Evolutionary conservation across 2,113 vertebrate species (phyloP).

Genomic region (Ophthalmotilapia sp.): DNA sequence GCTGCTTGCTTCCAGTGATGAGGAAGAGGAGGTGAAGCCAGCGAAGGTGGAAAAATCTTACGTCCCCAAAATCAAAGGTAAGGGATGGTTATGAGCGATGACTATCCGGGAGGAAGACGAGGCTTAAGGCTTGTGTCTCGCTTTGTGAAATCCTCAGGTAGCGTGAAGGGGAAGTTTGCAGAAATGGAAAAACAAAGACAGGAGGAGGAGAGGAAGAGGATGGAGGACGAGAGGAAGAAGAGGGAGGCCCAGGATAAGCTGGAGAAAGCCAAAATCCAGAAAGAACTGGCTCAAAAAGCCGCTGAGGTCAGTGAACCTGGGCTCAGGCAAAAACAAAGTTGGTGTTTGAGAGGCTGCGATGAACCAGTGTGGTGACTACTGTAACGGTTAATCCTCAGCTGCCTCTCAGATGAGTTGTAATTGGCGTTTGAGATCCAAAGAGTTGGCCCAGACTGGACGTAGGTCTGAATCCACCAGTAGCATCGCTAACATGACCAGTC

Average conservation of each 20-base stretch:
- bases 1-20: constrained; percentile 90
- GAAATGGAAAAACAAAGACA: constrained; percentile 97
- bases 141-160: constrained; percentile 73
- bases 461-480: constrained; percentile 10
- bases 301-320: constrained; percentile 81
- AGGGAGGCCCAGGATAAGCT: constrained; percentile 85
- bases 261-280: constrained; percentile 93
- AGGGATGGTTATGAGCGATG: constrained; percentile 22
- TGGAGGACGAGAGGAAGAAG: constrained; percentile 85
- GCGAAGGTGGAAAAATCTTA: constrained; percentile 88
- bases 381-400: constrained; percentile 54
- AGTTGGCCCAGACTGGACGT: constrained; percentile 31
- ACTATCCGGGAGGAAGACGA: not conserved
- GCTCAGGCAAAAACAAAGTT: not conserved
- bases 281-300: constrained; percentile 88
- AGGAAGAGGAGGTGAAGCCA: constrained; percentile 80
- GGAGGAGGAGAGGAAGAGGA: constrained; percentile 86
- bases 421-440: constrained; percentile 21
- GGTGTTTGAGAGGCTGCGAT: not conserved
- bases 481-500: constrained; percentile 13
- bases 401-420: constrained; percentile 42
- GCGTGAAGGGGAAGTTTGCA: constrained; percentile 95
- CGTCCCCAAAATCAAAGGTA: constrained; percentile 97
- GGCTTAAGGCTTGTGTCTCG: not conserved
- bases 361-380: not conserved